Conservation (phyloP, 2,113 vertebrate genomes). For the Abramis brama region DNA sequence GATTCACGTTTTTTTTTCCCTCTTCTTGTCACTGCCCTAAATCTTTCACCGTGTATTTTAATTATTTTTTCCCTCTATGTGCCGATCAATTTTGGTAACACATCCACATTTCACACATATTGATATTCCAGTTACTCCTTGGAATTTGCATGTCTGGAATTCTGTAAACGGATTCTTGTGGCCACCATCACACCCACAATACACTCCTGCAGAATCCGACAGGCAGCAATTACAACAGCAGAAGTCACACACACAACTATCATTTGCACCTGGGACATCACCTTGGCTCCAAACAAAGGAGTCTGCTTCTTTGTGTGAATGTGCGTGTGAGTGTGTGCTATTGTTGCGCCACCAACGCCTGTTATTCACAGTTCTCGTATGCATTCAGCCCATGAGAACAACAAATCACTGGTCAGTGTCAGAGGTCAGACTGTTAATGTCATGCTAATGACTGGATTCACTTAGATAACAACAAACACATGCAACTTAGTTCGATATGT, state of each 20-base stretch:
- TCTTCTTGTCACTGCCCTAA: conserved; percentile 32
- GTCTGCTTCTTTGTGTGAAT: conserved; percentile 70
- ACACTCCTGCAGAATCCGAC: conserved; percentile 46
- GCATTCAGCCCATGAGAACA: conserved; percentile 62
- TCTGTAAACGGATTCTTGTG: background rate
- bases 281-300: conserved; percentile 75
- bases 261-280: conserved; percentile 77
- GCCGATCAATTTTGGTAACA: conserved; percentile 34
- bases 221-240: conserved; percentile 64
- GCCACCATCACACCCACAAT: background rate
- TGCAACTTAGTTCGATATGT: background rate
- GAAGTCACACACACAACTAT: conserved; percentile 69
- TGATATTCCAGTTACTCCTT: background rate
- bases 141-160: conserved; percentile 14
- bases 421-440: conserved; percentile 57
- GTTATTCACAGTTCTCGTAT: conserved; percentile 67
- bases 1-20: conserved; percentile 15
- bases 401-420: conserved; percentile 70
- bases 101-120: conserved; percentile 11
- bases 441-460: conserved; percentile 18
- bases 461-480: background rate
- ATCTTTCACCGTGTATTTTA: conserved; percentile 15
- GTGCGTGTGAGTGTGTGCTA: conserved; percentile 68
- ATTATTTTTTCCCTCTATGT: background rate
- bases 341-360: conserved; percentile 60